phyloP scores from a whole-genome alignment of 2,888 invertebrate genomes.

The Apoda limacodes region DNA sequence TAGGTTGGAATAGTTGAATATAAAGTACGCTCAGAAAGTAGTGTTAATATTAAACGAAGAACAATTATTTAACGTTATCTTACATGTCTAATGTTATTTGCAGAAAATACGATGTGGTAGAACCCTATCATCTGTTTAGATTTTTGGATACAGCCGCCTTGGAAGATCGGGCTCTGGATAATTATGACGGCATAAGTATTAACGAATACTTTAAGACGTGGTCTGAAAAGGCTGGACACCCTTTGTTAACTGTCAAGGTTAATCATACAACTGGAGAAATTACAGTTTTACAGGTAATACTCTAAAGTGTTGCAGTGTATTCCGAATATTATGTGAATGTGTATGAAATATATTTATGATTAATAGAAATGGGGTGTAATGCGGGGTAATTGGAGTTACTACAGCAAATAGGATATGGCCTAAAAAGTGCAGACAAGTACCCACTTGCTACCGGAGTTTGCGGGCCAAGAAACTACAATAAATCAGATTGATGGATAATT shows the following conservation, averaged over 20 bases:
- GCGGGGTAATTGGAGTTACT: too few relatives aligned
- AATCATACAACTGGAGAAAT: conserved; percentile 44
- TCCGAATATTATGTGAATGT: too few relatives aligned
- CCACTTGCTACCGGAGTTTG: too few relatives aligned
- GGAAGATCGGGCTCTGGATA: conserved; percentile 32
- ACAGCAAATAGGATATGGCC: too few relatives aligned
- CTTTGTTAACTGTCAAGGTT: conserved; percentile 63
- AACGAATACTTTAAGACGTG: conserved; percentile 67
- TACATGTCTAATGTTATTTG: conserved; percentile 6
- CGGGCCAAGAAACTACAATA: too few relatives aligned
- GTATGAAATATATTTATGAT: too few relatives aligned
- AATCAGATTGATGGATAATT: too few relatives aligned
- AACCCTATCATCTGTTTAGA: conserved; percentile 60
- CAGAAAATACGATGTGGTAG: conserved; percentile 51
- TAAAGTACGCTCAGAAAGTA: too few relatives aligned
- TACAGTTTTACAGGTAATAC: conserved; percentile 51
- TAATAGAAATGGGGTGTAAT: too few relatives aligned
- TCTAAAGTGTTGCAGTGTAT: too few relatives aligned
- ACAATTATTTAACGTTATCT: too few relatives aligned
- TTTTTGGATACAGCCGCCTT: conserved; percentile 49
- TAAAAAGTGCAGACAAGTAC: too few relatives aligned
- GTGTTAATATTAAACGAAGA: not conserved
- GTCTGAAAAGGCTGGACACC: conserved; percentile 73
- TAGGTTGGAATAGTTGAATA: conserved; percentile 48
- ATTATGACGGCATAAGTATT: conserved; percentile 39